phyloP scores from a whole-genome alignment of 37 sponge, comb jelly and placozoan species.

The Ianthella basta region DNA sequence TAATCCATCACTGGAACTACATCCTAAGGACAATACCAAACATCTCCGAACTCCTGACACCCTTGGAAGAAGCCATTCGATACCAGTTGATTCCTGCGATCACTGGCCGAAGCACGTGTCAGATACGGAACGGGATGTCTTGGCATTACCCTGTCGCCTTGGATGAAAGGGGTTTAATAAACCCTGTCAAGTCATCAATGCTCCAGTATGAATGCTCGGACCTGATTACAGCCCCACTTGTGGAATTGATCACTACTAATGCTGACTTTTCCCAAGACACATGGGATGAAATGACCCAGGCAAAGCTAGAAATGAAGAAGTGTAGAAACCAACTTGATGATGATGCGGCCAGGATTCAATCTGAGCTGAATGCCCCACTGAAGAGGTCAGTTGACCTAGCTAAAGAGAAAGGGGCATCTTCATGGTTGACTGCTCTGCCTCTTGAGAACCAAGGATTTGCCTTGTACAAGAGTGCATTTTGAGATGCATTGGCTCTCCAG shows the following conservation, averaged over 20 bases:
- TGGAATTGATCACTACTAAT: not conserved
- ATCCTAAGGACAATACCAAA: not conserved
- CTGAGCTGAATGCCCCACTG: not conserved
- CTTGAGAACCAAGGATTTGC: not conserved
- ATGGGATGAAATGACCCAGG: not conserved
- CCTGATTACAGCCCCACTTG: not conserved
- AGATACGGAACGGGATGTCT: not conserved
- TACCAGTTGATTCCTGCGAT: not conserved
- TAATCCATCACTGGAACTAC: not conserved
- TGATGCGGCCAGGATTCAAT: slow-evolving; percentile 8
- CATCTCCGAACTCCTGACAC: not conserved
- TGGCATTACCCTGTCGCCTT: slow-evolving; percentile 9
- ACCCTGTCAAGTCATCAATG: not conserved
- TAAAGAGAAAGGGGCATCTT: not conserved
- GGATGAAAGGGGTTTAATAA: not conserved
- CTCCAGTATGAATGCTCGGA: not conserved
- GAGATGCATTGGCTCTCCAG: not conserved
- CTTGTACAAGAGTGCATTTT: slow-evolving; percentile 1
- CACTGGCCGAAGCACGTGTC: not conserved
- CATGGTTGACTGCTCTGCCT: slow-evolving; percentile 19
- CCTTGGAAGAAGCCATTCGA: not conserved
- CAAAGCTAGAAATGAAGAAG: not conserved
- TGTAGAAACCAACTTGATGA: not conserved
- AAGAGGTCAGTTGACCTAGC: not conserved
- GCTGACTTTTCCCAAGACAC: not conserved